Base-by-base conservation (phyloP, 2,113 vertebrate genomes). In the Heterotilapia buettikoferi region DNA sequence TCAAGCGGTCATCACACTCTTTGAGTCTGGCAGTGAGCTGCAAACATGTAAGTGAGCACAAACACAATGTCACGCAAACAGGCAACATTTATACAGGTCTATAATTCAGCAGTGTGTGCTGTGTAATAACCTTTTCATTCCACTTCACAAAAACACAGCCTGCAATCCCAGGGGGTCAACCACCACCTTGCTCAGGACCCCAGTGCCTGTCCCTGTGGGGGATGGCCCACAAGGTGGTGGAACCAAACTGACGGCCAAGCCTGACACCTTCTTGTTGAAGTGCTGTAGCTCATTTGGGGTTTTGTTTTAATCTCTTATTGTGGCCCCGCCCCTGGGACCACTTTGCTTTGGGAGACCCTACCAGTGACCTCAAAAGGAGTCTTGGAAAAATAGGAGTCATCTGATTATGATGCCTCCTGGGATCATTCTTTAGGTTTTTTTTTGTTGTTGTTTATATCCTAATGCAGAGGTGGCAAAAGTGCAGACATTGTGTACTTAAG, bases 1-100 rank as follows among this genome's bases (percentile, higher is more conserved):
- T 94, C 31, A 98, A 86, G 79, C 96, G 97, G 88, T 95, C 94
- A 0, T 97, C 97, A 86, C 97, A 97, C 92, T 97, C 97, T 0
- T 89, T 96, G 78, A 97, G 91, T 18, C 97, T 96, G 0, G 95
- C 91, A 1, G 94, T 96, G 83, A 98, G 97, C 98, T 98, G 82
- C 7, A 89, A 5, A 84, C 11, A 79, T 38, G 61, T 21, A 3
- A 66, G 10, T 38, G 61, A 66, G 19, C 19, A 68, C 13, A 40
- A 47, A 47, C 40, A 50, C 71, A 76, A 71, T 0, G 66, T 43
- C 12, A 47, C 16, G 18, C 9, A 47, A 47, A n/a, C 53, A 59
- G 16, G n/a, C 6, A 36, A 80, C 71, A 78, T 78, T 29, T 0
- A 50, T 8, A 19, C 0, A 47, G 26, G 1, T 76, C 14, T 5